These are phyloP conservation scores for Leptopilina boulardi DNA, from an alignment of 1,140 invertebrate genomes.

Conservation along the genomic window DNA sequence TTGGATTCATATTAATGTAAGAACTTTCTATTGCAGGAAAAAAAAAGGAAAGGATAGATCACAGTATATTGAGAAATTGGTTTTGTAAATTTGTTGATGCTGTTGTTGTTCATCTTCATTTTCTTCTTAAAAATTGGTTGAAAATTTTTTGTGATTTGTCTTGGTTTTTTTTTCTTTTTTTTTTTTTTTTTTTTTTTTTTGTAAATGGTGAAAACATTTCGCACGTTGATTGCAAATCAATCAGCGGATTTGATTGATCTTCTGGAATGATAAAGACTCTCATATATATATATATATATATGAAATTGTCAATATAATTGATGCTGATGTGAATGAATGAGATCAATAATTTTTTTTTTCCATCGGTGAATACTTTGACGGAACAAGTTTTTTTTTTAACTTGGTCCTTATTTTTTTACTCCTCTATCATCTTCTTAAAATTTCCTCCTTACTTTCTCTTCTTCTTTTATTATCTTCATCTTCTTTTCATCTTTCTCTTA, in stretches of 20 bases:
- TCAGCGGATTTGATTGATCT: background rate
- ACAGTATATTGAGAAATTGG: constrained; percentile 12
- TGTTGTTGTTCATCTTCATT: background rate
- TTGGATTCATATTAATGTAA: background rate
- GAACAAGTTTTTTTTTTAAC: constrained; percentile 15
- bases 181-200: background rate
- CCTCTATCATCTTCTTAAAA: too few species aligned
- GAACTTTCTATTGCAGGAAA: background rate
- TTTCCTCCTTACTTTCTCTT: constrained; percentile 4
- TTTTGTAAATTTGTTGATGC: constrained; percentile 21
- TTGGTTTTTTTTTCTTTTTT: background rate
- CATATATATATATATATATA: too few species aligned
- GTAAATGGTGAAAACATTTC: background rate
- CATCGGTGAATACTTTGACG: constrained; percentile 9
- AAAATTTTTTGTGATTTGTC: constrained; percentile 35
- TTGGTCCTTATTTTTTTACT: constrained; percentile 19
- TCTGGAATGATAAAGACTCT: constrained; percentile 8
- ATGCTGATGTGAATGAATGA: constrained; percentile 27
- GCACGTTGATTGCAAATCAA: constrained; percentile 5
- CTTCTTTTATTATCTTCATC: constrained; percentile 24
- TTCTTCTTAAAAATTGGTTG: background rate
- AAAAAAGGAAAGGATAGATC: background rate
- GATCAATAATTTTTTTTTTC: constrained; percentile 20
- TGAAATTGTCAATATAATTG: background rate
- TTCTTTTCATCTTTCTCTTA: background rate